phyloP scores from a whole-genome alignment of 2,797 vertebrate genomes.

The Mormyrops boulengeri region DNA sequence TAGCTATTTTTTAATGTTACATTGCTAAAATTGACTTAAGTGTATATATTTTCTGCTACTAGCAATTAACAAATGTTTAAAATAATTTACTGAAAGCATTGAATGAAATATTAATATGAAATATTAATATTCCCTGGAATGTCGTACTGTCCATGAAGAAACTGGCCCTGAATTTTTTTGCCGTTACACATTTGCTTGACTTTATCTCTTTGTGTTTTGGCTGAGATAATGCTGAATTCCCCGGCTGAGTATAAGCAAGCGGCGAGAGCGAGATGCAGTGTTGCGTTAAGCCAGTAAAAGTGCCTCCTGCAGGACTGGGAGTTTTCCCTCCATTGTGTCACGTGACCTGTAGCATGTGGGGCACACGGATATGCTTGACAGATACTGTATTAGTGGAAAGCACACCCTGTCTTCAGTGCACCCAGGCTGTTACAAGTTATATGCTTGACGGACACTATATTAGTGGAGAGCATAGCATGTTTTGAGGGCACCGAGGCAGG shows the following conservation, averaged over 20 bases:
- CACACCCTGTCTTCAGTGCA: background rate
- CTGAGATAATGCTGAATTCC: background rate
- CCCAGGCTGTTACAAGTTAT: background rate
- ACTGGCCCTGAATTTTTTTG: background rate
- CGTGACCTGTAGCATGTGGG: background rate
- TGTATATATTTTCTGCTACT: background rate
- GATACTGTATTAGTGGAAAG: background rate
- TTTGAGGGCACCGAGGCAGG: background rate
- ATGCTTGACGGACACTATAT: background rate
- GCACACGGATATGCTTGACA: background rate
- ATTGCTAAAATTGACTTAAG: background rate
- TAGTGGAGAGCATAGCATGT: background rate
- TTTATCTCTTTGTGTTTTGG: background rate
- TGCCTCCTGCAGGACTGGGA: background rate
- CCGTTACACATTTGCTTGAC: background rate
- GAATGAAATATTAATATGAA: too few species aligned
- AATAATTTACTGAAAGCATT: background rate
- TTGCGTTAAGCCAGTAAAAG: background rate
- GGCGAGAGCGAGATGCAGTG: background rate
- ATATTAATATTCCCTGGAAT: background rate
- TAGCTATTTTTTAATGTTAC: background rate
- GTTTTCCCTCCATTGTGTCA: background rate
- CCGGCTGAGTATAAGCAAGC: background rate
- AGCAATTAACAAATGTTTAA: background rate
- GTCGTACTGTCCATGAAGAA: background rate